A percentile compares a stretch with the other conserved stretches of the same genome.
Evolutionary conservation across 2,888 invertebrate genomes (phyloP).

Genomic region (Spodoptera exigua): DNA sequence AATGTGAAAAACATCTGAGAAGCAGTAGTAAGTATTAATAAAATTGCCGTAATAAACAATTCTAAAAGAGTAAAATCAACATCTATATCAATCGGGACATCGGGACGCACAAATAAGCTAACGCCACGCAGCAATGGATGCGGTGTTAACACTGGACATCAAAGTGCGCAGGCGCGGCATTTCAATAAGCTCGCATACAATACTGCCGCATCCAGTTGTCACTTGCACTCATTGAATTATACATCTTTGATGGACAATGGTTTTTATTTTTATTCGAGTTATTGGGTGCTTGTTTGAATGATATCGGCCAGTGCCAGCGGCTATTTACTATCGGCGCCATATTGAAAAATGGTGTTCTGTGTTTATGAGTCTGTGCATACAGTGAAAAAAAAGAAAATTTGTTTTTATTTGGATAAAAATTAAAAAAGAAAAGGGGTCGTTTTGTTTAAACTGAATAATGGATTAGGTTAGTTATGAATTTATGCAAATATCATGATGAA

Average conservation of each 20-base stretch:
- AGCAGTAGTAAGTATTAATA: neutral
- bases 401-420: too few species aligned
- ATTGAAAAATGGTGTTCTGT: neutral
- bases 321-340: neutral
- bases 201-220: constrained; percentile 82
- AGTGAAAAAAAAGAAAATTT: neutral
- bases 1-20: too few species aligned
- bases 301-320: constrained; percentile 42
- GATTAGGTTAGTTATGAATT: too few species aligned
- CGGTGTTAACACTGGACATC: constrained; percentile 60
- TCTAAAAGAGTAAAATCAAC: constrained; percentile 10
- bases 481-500: too few species aligned
- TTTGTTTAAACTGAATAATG: too few species aligned
- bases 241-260: constrained; percentile 83
- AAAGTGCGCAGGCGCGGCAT: constrained; percentile 67
- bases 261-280: constrained; percentile 57
- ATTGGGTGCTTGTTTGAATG: constrained; percentile 40
- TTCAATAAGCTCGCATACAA: constrained; percentile 80
- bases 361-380: neutral
- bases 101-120: constrained; percentile 55
- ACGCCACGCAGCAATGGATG: constrained; percentile 37
- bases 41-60: neutral
- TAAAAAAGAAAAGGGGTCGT: too few species aligned
- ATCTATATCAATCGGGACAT: constrained; percentile 39
- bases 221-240: constrained; percentile 77